Percentiles rank a stretch among this genome's conserved stretches.
phyloP scores from a whole-genome alignment of 2,113 vertebrate species.

The Lathamus discolor region DNA sequence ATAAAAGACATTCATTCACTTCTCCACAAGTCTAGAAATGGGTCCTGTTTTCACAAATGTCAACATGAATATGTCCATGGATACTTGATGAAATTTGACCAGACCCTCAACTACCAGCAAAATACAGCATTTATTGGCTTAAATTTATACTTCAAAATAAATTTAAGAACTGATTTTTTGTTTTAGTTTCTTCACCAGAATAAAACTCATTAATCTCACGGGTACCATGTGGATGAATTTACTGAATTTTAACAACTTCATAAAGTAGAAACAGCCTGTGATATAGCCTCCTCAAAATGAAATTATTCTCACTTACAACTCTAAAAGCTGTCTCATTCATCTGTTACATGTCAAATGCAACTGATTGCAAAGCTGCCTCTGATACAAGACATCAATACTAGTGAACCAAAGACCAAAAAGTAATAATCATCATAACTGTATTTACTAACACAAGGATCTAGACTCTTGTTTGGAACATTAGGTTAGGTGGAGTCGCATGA shows the following conservation, averaged over 20 bases:
- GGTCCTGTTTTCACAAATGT: neutral
- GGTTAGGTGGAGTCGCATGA: neutral
- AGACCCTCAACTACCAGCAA: neutral
- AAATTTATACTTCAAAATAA: neutral
- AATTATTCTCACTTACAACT: neutral
- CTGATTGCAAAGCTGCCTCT: neutral
- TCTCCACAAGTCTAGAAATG: neutral
- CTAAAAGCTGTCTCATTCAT: neutral
- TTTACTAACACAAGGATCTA: neutral
- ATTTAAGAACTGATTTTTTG: neutral
- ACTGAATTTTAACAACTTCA: neutral
- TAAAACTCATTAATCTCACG: neutral
- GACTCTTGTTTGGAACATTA: neutral
- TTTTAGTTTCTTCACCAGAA: neutral
- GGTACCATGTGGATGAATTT: neutral
- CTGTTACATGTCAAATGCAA: neutral
- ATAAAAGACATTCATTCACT: neutral
- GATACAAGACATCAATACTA: neutral
- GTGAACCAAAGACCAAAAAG: neutral
- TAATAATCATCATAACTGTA: neutral
- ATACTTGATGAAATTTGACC: neutral
- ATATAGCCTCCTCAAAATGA: neutral
- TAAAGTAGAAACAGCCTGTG: neutral
- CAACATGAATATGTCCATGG: neutral
- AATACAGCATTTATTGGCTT: neutral